A percentile compares a stretch with the other conserved stretches of the same genome.
Conservation (phyloP, 1,140 invertebrate genomes). For the Aphidius gifuensis region DNA sequence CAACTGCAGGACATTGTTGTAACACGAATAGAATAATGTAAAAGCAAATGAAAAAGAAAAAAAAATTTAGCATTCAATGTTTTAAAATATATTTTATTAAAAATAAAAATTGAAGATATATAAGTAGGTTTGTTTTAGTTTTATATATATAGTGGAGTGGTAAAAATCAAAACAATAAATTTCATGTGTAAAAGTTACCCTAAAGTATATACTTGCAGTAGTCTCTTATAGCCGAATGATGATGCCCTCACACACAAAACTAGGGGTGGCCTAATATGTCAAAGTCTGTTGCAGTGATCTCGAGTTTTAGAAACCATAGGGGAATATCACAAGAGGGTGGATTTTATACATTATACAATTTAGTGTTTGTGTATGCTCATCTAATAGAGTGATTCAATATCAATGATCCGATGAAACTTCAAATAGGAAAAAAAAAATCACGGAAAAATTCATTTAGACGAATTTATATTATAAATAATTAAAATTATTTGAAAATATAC, state of each 20-base stretch:
- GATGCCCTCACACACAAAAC: slow-evolving; percentile 36
- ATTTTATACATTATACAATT: slow-evolving; percentile 13
- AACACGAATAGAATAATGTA: slow-evolving; percentile 14
- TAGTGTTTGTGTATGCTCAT: slow-evolving; percentile 31
- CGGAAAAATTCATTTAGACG: not conserved
- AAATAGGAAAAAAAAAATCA: not conserved
- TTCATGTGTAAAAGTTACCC: slow-evolving; percentile 8
- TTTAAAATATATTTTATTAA: too few species aligned
- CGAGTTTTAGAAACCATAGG: slow-evolving; percentile 25
- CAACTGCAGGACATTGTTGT: slow-evolving; percentile 10
- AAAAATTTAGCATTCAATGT: not conserved
- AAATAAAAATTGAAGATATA: too few species aligned
- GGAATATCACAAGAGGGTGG: slow-evolving; percentile 15
- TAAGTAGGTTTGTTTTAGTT: not conserved
- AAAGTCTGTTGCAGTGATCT: slow-evolving; percentile 54
- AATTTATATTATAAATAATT: not conserved
- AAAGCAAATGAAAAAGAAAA: not conserved
- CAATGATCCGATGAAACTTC: slow-evolving; percentile 48
- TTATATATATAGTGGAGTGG: slow-evolving; percentile 26
- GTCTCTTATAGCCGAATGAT: slow-evolving; percentile 42
- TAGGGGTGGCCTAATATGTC: slow-evolving; percentile 53
- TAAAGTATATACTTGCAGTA: slow-evolving; percentile 16
- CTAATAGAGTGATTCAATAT: slow-evolving; percentile 55
- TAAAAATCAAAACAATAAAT: slow-evolving; percentile 14
- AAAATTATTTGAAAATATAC: too few species aligned